These are phyloP conservation scores for Chloroclystis v-ata DNA, from an alignment of 2,888 invertebrate genomes.

Conservation along the genomic window DNA sequence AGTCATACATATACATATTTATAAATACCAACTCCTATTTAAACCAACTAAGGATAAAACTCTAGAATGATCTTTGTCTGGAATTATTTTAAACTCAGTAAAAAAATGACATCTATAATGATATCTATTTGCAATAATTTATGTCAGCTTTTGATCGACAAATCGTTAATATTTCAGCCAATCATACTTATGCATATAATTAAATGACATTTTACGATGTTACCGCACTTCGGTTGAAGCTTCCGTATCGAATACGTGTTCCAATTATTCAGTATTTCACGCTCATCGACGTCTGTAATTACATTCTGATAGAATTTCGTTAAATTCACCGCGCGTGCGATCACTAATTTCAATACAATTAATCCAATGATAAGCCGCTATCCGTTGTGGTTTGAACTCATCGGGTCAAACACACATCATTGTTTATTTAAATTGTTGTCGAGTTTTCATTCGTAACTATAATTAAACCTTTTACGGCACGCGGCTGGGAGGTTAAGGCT, in stretches of 20 bases:
- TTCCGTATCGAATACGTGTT: constrained; percentile 39
- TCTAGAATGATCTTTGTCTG: no score
- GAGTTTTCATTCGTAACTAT: constrained; percentile 38
- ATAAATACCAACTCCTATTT: no score
- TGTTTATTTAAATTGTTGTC: constrained; percentile 34
- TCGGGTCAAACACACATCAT: constrained; percentile 36
- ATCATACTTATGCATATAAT: constrained; percentile 2
- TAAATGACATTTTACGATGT: not conserved
- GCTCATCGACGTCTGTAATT: constrained; percentile 71
- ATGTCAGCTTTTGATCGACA: no score
- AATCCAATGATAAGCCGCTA: constrained; percentile 69
- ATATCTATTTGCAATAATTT: no score
- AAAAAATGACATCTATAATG: no score
- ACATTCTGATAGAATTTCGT: constrained; percentile 69
- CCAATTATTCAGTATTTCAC: constrained; percentile 70
- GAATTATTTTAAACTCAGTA: no score
- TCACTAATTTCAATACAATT: constrained; percentile 69
- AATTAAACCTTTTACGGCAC: constrained; percentile 43
- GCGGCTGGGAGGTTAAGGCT: constrained; percentile 37
- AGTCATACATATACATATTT: no score
- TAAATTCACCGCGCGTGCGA: constrained; percentile 61
- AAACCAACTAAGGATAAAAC: no score
- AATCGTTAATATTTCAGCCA: not conserved
- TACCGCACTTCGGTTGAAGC: constrained; percentile 24
- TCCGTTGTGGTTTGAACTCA: constrained; percentile 49